phyloP scores from a whole-genome alignment of 1,140 invertebrate genomes.

The Ruditapes philippinarum region DNA sequence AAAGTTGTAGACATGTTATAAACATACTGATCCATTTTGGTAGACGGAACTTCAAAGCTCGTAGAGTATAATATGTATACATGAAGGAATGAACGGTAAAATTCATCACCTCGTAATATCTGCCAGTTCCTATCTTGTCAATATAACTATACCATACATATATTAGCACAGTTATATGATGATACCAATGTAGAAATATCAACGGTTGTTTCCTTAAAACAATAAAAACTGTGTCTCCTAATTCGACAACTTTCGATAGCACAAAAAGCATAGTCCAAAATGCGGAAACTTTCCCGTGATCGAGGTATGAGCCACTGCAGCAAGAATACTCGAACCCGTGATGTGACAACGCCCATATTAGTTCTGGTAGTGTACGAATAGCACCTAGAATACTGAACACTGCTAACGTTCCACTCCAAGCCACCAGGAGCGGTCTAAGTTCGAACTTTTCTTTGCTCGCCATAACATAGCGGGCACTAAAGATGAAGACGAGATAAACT shows the following conservation, averaged over 20 bases:
- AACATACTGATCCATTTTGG: slow-evolving; percentile 95
- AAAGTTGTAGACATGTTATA: slow-evolving; percentile 96
- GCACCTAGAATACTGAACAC: slow-evolving; percentile 97
- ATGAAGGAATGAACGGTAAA: slow-evolving; percentile 99
- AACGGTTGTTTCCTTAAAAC: slow-evolving; percentile 98
- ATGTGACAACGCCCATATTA: slow-evolving; percentile 94
- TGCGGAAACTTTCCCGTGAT: slow-evolving; percentile 75
- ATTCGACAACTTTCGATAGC: slow-evolving; percentile 96
- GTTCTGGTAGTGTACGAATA: slow-evolving; percentile 89
- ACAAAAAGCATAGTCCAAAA: slow-evolving; percentile 98
- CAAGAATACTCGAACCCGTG: slow-evolving; percentile 97
- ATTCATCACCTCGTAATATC: slow-evolving; percentile 99
- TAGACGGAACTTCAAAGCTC: slow-evolving; percentile 94
- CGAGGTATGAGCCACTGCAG: slow-evolving; percentile 89
- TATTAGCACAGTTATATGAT: slow-evolving; percentile 92
- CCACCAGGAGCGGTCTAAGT: slow-evolving; percentile 92
- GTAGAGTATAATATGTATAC: slow-evolving; percentile 98
- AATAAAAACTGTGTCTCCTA: slow-evolving; percentile 99
- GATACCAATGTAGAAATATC: slow-evolving; percentile 98
- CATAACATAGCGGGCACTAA: slow-evolving; percentile 97
- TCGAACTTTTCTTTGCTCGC: slow-evolving; percentile 95
- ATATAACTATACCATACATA: slow-evolving; percentile 99
- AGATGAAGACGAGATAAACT: slow-evolving; percentile 97
- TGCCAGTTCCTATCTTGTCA: slow-evolving; percentile 96
- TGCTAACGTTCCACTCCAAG: slow-evolving; percentile 97